A percentile compares a stretch with the other conserved stretches of the same genome.
These are phyloP conservation scores for Phytoseiulus persimilis DNA, from an alignment of 2,888 invertebrate species.

Conservation along the genomic window DNA sequence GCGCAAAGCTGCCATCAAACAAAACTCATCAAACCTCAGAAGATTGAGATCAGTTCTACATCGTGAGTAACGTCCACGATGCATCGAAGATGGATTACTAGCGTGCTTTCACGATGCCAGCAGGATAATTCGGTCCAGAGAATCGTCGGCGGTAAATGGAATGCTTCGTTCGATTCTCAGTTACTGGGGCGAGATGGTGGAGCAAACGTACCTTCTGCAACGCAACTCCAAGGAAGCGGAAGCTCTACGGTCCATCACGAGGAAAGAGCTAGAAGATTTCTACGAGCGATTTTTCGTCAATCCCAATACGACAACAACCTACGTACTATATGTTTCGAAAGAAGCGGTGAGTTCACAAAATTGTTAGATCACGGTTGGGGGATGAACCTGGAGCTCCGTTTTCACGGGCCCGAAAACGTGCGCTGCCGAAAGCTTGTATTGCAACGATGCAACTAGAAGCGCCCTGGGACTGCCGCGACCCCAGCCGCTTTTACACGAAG, in stretches of 20 bases:
- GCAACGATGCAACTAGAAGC: too few relatives aligned
- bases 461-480: too few relatives aligned
- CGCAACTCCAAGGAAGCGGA: constrained; percentile 22
- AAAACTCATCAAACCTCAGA: constrained; percentile 36
- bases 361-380: too few relatives aligned
- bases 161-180: background rate
- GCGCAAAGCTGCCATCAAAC: background rate
- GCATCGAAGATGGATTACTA: background rate
- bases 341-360: too few relatives aligned
- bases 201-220: constrained; percentile 10
- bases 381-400: too few relatives aligned
- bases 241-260: constrained; percentile 13
- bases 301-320: background rate
- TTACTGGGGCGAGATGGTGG: constrained; percentile 33
- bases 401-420: too few relatives aligned
- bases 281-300: constrained; percentile 19
- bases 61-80: background rate
- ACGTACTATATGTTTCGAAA: constrained; percentile 16
- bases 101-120: too few relatives aligned
- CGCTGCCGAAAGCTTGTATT: too few relatives aligned
- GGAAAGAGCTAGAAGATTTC: background rate
- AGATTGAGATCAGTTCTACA: constrained; percentile 15
- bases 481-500: background rate
- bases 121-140: background rate
- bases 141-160: background rate